Conservation (phyloP, 2,797 vertebrate species). For the Clarias laeviceps region DNA sequence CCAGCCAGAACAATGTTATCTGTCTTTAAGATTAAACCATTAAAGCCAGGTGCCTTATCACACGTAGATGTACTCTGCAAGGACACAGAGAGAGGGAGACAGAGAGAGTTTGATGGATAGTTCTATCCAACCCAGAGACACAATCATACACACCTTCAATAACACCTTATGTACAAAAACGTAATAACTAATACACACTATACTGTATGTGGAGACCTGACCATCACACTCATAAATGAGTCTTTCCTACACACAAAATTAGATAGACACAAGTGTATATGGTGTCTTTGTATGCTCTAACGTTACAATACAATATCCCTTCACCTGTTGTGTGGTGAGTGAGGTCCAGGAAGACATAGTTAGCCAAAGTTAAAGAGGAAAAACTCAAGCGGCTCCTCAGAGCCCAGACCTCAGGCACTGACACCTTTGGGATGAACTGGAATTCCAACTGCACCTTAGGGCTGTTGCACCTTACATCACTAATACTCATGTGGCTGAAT, state of each 20-base stretch:
- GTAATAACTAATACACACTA: background rate
- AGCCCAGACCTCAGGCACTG: background rate
- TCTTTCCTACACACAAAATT: background rate
- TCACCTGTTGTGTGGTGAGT: background rate
- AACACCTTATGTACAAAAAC: background rate
- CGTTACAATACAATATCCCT: background rate
- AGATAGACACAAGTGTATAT: background rate
- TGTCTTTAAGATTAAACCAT: conserved; percentile 30
- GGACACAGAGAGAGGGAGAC: conserved; percentile 6
- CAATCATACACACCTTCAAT: background rate
- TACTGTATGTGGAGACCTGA: background rate
- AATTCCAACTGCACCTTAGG: background rate
- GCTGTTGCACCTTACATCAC: background rate
- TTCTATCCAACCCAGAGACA: background rate
- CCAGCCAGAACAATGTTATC: conserved; percentile 8
- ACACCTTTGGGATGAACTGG: background rate
- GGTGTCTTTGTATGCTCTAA: background rate
- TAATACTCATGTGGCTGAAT: background rate
- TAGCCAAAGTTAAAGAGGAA: background rate
- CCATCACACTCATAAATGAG: background rate
- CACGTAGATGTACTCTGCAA: conserved; percentile 2
- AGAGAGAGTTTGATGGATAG: conserved; percentile 8
- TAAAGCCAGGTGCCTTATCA: conserved; percentile 18
- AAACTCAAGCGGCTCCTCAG: too few relatives aligned
- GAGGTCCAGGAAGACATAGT: background rate